Evolutionary conservation across 2,888 invertebrate genomes (phyloP).

Genomic region (Drosophila subquinaria): DNA sequence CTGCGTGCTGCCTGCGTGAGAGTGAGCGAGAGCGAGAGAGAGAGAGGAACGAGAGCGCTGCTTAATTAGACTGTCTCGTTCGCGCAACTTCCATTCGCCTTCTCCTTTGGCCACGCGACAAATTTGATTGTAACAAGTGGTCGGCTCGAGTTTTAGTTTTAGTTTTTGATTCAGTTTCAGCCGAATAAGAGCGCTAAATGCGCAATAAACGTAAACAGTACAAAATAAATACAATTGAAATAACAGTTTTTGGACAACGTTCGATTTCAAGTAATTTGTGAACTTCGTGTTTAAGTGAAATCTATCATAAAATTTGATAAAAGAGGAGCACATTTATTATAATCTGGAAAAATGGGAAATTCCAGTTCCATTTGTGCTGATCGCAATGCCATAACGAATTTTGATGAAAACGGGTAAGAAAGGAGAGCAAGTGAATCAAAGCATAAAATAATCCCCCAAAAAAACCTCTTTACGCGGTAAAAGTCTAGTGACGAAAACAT

Average conservation of each 20-base stretch:
- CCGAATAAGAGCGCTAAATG: slow-evolving; percentile 49
- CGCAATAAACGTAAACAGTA: slow-evolving; percentile 15
- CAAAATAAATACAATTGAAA: slow-evolving; percentile 5
- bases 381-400: slow-evolving; percentile 78
- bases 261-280: slow-evolving; percentile 22
- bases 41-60: slow-evolving; percentile 10
- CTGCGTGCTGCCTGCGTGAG: slow-evolving; percentile 58
- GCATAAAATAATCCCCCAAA: no score
- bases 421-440: neutral
- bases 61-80: slow-evolving; percentile 30
- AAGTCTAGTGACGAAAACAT: no score
- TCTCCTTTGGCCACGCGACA: slow-evolving; percentile 62
- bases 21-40: slow-evolving; percentile 3
- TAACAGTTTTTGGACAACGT: neutral
- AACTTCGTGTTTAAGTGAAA: neutral
- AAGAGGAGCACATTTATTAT: neutral
- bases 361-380: slow-evolving; percentile 84
- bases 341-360: slow-evolving; percentile 81
- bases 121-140: slow-evolving; percentile 69
- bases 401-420: slow-evolving; percentile 82
- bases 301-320: neutral
- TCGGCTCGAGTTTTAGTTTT: slow-evolving; percentile 50
- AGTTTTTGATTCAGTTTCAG: slow-evolving; percentile 72
- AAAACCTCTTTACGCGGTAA: no score
- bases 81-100: slow-evolving; percentile 40